Evolutionary conservation across 1,140 invertebrate genomes (phyloP), one percentile per base, ranked within the genome.

Genomic region (Saccostrea glomerata): DNA sequence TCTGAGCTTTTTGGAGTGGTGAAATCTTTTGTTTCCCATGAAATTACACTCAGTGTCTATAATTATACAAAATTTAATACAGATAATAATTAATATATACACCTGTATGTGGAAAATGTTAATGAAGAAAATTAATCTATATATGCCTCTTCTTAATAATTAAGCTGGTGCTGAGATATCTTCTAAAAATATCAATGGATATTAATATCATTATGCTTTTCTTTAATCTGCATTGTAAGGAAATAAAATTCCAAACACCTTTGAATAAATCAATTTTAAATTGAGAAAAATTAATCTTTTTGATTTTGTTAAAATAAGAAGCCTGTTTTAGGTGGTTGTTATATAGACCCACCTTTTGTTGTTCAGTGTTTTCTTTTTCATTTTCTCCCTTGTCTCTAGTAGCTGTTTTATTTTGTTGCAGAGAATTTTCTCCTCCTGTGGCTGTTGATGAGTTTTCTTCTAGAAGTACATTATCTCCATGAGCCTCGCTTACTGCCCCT

Each of bases 1-100:
- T 20, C 58, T 17, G n/a, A 5, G n/a, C n/a, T 63, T n/a, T 63
- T 17, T 17, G 58, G 17, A 63, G 58, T 2, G 17, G 58, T 63
- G 58, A 63, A 63, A 63, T 63, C 58, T 20, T 63, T 63, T 63
- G 58, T 73, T 73, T 73, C 70, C 70, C 70, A 73, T 0, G 70
- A 30, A 73, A 73, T 30, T 73, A 30, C 9, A 30, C 20, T 63
- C 17, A 63, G n/a, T 63, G 58, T 5, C 58, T 63, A 20, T 47
- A 47, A 47, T 47, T 47, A 47, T 47, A 47, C 9, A 6, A 47
- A 47, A 47, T 47, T 47, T 47, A 1, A 47, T 47, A 47, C 47
- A 47, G 47, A 47, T 6, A 47, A 47, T 47, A 47, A 3, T 6
- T 3, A 3, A 47, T 5, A 47, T 47, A 47, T 1, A 9, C 2